Conservation (phyloP, 2,888 invertebrate genomes). For the Drosophila fungiperda region DNA sequence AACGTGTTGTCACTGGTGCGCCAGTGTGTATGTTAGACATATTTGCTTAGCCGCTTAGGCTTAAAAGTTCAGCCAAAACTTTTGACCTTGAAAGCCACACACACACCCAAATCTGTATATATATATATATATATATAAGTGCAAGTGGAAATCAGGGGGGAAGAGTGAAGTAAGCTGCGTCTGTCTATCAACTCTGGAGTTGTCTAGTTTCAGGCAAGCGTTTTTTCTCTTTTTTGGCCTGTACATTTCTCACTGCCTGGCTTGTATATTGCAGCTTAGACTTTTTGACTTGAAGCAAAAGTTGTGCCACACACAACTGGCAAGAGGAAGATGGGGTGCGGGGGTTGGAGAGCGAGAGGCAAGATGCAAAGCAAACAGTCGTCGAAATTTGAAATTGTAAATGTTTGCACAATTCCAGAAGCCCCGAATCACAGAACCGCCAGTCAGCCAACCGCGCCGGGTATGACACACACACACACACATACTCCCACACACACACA, state of each 20-base stretch:
- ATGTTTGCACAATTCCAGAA: slow-evolving; percentile 72
- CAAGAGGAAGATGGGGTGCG: neutral
- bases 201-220: slow-evolving; percentile 30
- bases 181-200: slow-evolving; percentile 25
- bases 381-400: slow-evolving; percentile 78
- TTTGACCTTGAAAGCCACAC: slow-evolving; percentile 58
- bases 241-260: neutral
- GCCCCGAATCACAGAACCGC: slow-evolving; percentile 46
- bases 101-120: neutral
- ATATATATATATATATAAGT: neutral
- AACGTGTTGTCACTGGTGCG: slow-evolving; percentile 34
- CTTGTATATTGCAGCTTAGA: slow-evolving; percentile 54
- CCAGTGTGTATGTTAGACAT: slow-evolving; percentile 47
- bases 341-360: slow-evolving; percentile 6
- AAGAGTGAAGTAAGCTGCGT: neutral
- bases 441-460: slow-evolving; percentile 39
- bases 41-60: slow-evolving; percentile 59
- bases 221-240: slow-evolving; percentile 9
- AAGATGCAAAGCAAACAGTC: slow-evolving; percentile 66
- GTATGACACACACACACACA: slow-evolving; percentile 24
- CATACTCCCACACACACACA: neutral
- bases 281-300: slow-evolving; percentile 66
- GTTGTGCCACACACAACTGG: slow-evolving; percentile 30
- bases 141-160: neutral
- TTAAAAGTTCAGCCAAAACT: slow-evolving; percentile 56